phyloP scores from a whole-genome alignment of 2,888 invertebrate species.

The Tetropium fuscum region DNA sequence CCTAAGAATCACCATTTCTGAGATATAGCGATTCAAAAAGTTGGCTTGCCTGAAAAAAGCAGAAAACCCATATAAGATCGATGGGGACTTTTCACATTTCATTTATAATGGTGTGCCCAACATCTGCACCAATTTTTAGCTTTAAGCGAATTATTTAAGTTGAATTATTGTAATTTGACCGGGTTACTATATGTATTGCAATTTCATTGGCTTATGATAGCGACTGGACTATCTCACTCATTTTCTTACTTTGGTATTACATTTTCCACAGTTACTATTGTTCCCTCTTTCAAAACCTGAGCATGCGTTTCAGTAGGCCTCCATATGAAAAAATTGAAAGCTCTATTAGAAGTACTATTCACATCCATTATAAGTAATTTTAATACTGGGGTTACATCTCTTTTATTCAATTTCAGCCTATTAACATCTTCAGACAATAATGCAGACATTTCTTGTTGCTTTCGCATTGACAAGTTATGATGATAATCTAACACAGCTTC shows the following conservation, averaged over 20 bases:
- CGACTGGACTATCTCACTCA: too few relatives aligned
- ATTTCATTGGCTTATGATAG: too few relatives aligned
- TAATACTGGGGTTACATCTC: slow-evolving; percentile 65
- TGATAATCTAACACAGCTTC: slow-evolving; percentile 64
- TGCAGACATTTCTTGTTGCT: slow-evolving; percentile 51
- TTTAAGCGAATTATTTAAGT: too few relatives aligned
- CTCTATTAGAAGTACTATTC: slow-evolving; percentile 48
- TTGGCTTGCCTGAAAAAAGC: too few relatives aligned
- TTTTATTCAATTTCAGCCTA: slow-evolving; percentile 45
- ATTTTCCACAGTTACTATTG: slow-evolving; percentile 72
- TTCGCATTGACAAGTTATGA: slow-evolving; percentile 56
- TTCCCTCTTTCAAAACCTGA: slow-evolving; percentile 73
- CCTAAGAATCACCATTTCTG: too few relatives aligned
- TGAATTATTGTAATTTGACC: too few relatives aligned
- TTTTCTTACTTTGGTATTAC: slow-evolving; percentile 66
- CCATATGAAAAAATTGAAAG: slow-evolving; percentile 77
- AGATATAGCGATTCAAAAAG: too few relatives aligned
- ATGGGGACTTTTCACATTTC: too few relatives aligned
- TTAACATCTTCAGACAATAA: slow-evolving; percentile 47
- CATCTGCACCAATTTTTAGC: too few relatives aligned
- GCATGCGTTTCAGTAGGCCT: slow-evolving; percentile 73
- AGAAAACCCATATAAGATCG: too few relatives aligned
- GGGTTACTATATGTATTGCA: too few relatives aligned
- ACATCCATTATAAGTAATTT: slow-evolving; percentile 66
- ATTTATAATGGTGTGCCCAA: too few relatives aligned